Percentiles rank a stretch among this genome's conserved stretches.
phyloP scores from a whole-genome alignment of 30 jellyfish, hydroid and myxozoan species.

The Haliclystus octoradiatus region DNA sequence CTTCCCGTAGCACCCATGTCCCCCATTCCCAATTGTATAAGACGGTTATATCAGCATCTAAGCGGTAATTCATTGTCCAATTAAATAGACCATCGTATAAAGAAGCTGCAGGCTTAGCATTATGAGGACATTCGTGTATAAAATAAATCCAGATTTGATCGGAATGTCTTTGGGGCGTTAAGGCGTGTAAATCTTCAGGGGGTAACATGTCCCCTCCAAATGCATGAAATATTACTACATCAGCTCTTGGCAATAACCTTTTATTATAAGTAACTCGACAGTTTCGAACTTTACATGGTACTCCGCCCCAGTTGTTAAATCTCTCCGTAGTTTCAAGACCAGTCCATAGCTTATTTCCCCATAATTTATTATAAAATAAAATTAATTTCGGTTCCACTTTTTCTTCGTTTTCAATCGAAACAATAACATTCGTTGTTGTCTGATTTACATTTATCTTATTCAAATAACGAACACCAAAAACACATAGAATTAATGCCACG shows the following conservation, averaged over 20 bases:
- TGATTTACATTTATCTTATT: too few species aligned
- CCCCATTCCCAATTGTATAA: conserved; percentile 94
- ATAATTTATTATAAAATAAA: conserved; percentile 43
- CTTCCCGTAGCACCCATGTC: conserved; percentile 44
- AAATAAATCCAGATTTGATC: conserved; percentile 67
- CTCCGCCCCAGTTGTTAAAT: conserved; percentile 64
- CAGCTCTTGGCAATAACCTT: conserved; percentile 31
- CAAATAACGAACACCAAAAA: too few species aligned
- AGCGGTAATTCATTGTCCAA: conserved; percentile 81
- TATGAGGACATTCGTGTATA: conserved; percentile 60
- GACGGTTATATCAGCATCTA: conserved; percentile 67
- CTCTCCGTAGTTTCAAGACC: conserved; percentile 64
- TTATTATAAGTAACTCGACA: conserved; percentile 61
- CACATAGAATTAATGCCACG: too few species aligned
- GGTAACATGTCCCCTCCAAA: conserved; percentile 56
- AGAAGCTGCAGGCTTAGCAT: conserved; percentile 51
- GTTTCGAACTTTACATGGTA: conserved; percentile 63
- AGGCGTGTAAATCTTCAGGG: conserved; percentile 16
- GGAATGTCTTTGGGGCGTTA: conserved; percentile 18
- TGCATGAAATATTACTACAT: conserved; percentile 63
- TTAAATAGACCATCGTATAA: conserved; percentile 58
- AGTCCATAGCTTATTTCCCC: conserved; percentile 60
- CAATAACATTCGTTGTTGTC: too few species aligned
- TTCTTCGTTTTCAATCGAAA: too few species aligned
- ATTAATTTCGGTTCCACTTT: conserved; percentile 49